A percentile compares a stretch with the other conserved stretches of the same genome.
Conservation (phyloP, 1,140 invertebrate genomes). For the Macrosteles quadrilineatus region DNA sequence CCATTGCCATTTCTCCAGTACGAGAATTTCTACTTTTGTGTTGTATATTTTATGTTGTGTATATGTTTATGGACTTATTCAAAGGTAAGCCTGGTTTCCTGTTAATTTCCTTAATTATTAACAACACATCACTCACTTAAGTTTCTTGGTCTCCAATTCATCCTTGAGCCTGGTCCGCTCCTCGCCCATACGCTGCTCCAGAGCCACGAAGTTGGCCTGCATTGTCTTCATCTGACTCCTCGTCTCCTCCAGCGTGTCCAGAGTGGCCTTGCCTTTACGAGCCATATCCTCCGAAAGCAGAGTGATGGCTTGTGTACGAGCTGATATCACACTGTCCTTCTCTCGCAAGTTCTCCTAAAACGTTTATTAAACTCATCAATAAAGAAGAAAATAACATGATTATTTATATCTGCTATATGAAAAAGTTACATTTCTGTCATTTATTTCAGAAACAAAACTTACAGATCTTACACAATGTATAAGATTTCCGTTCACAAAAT, state of each 20-base stretch:
- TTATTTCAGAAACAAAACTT: neutral
- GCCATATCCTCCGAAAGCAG: slow-evolving; percentile 74
- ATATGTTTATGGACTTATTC: too few relatives aligned
- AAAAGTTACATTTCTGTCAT: neutral
- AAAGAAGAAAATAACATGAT: too few relatives aligned
- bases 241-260: slow-evolving; percentile 73
- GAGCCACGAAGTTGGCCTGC: slow-evolving; percentile 72
- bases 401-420: too few relatives aligned
- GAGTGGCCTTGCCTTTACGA: slow-evolving; percentile 68
- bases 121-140: slow-evolving; percentile 48
- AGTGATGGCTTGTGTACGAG: slow-evolving; percentile 78
- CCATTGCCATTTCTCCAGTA: too few relatives aligned
- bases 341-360: slow-evolving; percentile 73
- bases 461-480: neutral
- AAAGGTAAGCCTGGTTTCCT: too few relatives aligned
- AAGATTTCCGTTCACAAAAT: too few relatives aligned
- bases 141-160: slow-evolving; percentile 59
- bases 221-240: slow-evolving; percentile 77
- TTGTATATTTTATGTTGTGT: too few relatives aligned
- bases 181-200: slow-evolving; percentile 69
- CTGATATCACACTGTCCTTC: slow-evolving; percentile 83
- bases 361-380: neutral
- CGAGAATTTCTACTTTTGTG: too few relatives aligned
- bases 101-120: too few relatives aligned
- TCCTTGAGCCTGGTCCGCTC: slow-evolving; percentile 62